These are phyloP conservation scores for Misgurnus mizolepis DNA, from an alignment of 2,113 vertebrate genomes.

Conservation along the genomic window DNA sequence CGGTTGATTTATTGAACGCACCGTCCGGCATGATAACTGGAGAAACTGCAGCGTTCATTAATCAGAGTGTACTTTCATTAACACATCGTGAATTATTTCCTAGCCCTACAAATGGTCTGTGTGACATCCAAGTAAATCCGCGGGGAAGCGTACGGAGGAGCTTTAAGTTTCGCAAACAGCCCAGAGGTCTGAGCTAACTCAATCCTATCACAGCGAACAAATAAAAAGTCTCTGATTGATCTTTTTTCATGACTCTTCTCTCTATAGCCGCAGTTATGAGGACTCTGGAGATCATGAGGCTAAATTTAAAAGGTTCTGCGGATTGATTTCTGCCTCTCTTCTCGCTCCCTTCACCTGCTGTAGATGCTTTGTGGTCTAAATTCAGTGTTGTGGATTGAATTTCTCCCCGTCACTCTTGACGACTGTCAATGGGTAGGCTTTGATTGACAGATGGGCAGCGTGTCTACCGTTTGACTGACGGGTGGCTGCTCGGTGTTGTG, in stretches of 20 bases:
- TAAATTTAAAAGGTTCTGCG: constrained; percentile 37
- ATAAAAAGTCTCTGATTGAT: constrained; percentile 43
- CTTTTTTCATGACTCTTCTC: constrained; percentile 33
- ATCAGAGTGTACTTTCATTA: constrained; percentile 27
- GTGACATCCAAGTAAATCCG: constrained; percentile 20
- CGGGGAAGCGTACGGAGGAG: constrained; percentile 3
- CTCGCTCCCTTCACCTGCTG: constrained; percentile 9
- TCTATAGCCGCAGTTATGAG: constrained; percentile 31
- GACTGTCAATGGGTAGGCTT: constrained; percentile 69
- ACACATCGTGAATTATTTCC: constrained; percentile 23
- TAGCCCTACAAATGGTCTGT: constrained; percentile 17
- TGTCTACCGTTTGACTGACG: constrained; percentile 61
- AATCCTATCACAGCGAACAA: constrained; percentile 41
- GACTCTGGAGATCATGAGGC: constrained; percentile 16
- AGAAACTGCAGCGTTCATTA: neutral
- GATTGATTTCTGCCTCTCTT: constrained; percentile 37
- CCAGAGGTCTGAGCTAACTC: constrained; percentile 27
- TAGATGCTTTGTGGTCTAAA: constrained; percentile 62
- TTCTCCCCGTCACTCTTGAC: constrained; percentile 63
- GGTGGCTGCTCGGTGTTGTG: constrained; percentile 20
- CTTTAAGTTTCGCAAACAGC: constrained; percentile 39
- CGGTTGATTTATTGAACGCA: constrained; percentile 28
- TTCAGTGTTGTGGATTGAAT: constrained; percentile 69
- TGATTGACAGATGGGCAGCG: constrained; percentile 72
- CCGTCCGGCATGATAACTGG: neutral